These are phyloP conservation scores for Eupithecia exiguata DNA, from an alignment of 2,888 invertebrate genomes.

Conservation along the genomic window DNA sequence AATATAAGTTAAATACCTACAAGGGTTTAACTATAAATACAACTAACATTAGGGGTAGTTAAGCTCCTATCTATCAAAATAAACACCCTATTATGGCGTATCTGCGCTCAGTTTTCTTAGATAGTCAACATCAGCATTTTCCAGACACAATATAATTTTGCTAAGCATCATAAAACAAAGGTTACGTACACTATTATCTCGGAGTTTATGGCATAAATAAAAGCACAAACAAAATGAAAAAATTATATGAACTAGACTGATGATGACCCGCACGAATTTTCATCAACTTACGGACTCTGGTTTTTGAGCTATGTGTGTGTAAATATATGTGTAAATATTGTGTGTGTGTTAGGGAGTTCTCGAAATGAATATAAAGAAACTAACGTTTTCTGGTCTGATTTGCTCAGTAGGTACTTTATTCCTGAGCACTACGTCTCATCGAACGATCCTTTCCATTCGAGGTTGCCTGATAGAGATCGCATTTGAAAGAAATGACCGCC, in stretches of 20 bases:
- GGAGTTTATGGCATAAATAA: background rate
- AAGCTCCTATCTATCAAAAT: background rate
- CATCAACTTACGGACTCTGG: background rate
- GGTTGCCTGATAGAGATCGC: background rate
- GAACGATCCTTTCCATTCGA: background rate
- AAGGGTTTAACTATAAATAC: too few relatives aligned
- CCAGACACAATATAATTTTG: background rate
- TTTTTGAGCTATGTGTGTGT: background rate
- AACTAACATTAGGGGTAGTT: too few relatives aligned
- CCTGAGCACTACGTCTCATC: background rate
- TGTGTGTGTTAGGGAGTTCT: too few relatives aligned
- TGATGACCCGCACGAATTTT: background rate
- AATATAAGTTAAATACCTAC: too few relatives aligned
- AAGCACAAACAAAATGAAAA: background rate
- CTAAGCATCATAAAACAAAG: background rate
- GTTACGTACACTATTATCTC: background rate
- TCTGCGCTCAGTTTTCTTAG: background rate
- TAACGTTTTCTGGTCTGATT: background rate
- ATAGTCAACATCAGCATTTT: background rate
- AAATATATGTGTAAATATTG: too few relatives aligned
- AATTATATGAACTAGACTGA: background rate
- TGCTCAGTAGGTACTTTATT: background rate
- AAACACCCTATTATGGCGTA: background rate
- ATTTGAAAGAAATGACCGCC: background rate
- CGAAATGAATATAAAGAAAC: too few relatives aligned